Percentiles rank a stretch among this genome's conserved stretches.
Evolutionary conservation across 2,888 invertebrate genomes (phyloP).

Genomic region (Diplolepis rosae): DNA sequence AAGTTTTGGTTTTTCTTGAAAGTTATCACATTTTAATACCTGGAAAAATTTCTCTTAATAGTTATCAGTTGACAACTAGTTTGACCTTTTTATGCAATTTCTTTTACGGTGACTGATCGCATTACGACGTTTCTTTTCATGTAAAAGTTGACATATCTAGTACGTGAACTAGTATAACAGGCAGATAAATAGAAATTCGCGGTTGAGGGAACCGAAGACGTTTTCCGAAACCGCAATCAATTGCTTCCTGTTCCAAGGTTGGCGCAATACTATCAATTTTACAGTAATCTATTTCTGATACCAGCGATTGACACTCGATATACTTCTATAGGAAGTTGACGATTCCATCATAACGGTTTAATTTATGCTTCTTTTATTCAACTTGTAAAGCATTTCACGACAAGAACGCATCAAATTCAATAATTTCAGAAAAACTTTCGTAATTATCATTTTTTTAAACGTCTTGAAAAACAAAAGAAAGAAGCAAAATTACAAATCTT

Average conservation of each 20-base stretch:
- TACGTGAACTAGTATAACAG: conserved; percentile 56
- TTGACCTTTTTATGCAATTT: not conserved
- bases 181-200: conserved; percentile 57
- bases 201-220: conserved; percentile 60
- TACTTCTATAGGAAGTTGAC: conserved; percentile 12
- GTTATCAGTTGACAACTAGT: not conserved
- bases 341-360: conserved; percentile 23
- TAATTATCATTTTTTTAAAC: too few species aligned
- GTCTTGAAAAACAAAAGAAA: too few species aligned
- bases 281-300: conserved; percentile 51
- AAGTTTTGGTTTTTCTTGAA: too few species aligned
- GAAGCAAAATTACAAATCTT: too few species aligned
- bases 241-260: conserved; percentile 59
- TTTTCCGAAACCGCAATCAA: conserved; percentile 53
- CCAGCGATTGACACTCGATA: conserved; percentile 35
- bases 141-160: conserved; percentile 16
- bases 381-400: too few species aligned
- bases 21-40: too few species aligned
- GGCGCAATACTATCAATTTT: conserved; percentile 44
- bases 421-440: too few species aligned
- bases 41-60: not conserved
- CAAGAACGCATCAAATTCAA: too few species aligned
- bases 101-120: not conserved
- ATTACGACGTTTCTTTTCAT: not conserved
- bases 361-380: conserved; percentile 26